A percentile compares a stretch with the other conserved stretches of the same genome.
Evolutionary conservation across 2,113 vertebrate species (phyloP).

Genomic region (Proteles cristata): DNA sequence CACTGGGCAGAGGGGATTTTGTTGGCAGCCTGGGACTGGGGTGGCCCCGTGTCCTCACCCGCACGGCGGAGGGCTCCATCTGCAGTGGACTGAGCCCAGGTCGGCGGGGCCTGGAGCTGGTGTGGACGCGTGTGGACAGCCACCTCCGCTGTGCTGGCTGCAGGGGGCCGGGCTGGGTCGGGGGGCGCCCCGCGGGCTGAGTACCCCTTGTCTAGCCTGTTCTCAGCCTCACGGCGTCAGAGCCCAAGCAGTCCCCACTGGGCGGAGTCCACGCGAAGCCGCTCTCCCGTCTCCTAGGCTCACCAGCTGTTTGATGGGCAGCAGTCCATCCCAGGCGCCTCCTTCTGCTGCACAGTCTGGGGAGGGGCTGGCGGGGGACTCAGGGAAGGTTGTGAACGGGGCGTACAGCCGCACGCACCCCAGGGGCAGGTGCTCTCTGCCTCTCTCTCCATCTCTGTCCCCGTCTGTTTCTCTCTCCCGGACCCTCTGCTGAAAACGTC

Average conservation of each 20-base stretch:
- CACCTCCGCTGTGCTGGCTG: too few relatives aligned
- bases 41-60: neutral
- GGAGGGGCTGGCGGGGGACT: neutral
- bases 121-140: too few relatives aligned
- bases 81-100: too few relatives aligned
- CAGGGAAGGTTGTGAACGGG: neutral
- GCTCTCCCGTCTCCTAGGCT: rapidly evolving
- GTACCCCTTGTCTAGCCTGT: too few relatives aligned
- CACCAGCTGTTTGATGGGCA: rapidly evolving
- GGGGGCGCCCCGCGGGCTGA: too few relatives aligned
- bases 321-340: rapidly evolving
- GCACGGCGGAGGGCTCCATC: neutral
- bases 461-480: neutral
- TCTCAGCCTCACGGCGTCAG: too few relatives aligned
- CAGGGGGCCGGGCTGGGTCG: neutral
- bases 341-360: rapidly evolving
- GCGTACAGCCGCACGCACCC: rapidly evolving
- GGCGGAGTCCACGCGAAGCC: rapidly evolving
- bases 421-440: neutral
- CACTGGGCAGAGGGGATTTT: neutral
- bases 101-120: too few relatives aligned
- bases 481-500: neutral
- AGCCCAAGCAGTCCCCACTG: rapidly evolving
- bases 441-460: neutral
- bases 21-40: neutral